Evolutionary conservation across 2,888 invertebrate species (phyloP), one percentile per base, ranked within the genome.

Genomic region (Lypha dubia): DNA sequence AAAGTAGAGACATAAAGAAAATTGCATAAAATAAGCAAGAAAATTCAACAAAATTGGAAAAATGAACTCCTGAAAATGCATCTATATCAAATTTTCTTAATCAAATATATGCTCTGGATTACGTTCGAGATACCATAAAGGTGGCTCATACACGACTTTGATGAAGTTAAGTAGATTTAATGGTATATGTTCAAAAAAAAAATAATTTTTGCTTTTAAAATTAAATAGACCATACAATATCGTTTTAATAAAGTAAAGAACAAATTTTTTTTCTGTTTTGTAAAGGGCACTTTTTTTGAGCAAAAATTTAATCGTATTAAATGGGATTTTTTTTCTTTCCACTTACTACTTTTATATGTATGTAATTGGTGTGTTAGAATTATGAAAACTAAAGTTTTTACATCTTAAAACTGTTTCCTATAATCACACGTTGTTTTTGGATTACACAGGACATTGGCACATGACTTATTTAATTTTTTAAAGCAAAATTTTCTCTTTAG

Each of bases 1-100:
- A 0, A 28, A 17, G 4, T 49, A 6, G 24, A 41, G 11, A 3
- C 20, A 9, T 49, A 53, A 20, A n/a, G 28, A 15, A 63, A 53
- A 56, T 65, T 41, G 46, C n/a, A 58, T 71, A 22, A 46, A 60
- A 35, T 60, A 58, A 71, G 35, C 20, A 35, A 22, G 38, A 62
- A 51, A 51, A 8, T 1, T 15, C 1, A 56, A 56, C 1, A 32
- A 22, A 62, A 44, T 68, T 20, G 8, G 6, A 60, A 68, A n/a
- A 38, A 51, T 17, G 15, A 68, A 60, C 49, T 60, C 24, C 38
- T 28, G 28, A 68, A 17, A 46, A 60, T 58, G 46, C 24, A 46
- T 24, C 24, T 58, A 22, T 15, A 49, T 24, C 0, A 13, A 17
- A 32, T 58, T 60, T 51, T n/a, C 7, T 22, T 20, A 53, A 65